phyloP scores from a whole-genome alignment of 2,888 invertebrate genomes.

The Cyaniris semiargus region DNA sequence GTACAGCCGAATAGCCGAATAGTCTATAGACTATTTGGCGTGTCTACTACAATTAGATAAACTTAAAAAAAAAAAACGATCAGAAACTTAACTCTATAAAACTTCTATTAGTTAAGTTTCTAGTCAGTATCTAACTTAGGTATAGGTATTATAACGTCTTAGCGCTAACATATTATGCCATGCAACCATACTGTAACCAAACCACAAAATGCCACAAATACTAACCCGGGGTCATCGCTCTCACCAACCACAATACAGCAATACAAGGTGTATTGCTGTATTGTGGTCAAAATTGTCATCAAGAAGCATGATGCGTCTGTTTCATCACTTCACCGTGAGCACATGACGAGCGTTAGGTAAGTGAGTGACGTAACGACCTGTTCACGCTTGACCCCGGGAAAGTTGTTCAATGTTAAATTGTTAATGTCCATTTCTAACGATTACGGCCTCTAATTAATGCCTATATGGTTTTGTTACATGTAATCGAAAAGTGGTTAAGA shows the following conservation, averaged over 20 bases:
- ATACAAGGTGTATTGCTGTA: no score
- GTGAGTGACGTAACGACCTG: constrained; percentile 28
- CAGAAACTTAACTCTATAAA: no score
- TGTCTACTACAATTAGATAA: no score
- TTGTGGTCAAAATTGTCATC: no score
- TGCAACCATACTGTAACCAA: neutral
- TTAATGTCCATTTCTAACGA: constrained; percentile 12
- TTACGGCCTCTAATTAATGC: constrained; percentile 20
- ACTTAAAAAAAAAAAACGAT: no score
- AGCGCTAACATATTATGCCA: no score
- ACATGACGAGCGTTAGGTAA: constrained; percentile 21
- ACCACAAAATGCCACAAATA: neutral
- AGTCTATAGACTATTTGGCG: no score
- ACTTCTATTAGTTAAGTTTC: no score
- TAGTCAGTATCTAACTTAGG: no score
- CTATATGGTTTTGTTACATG: neutral
- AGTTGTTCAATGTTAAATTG: constrained; percentile 38
- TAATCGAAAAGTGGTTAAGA: neutral
- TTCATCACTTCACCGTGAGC: constrained; percentile 1
- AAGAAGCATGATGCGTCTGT: constrained; percentile 1
- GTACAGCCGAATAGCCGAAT: no score
- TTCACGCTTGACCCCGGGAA: constrained; percentile 45
- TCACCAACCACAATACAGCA: neutral
- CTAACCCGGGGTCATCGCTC: neutral
- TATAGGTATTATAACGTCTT: no score